phyloP scores from a whole-genome alignment of 2,888 invertebrate species.

The Anoplius nigerrimus region DNA sequence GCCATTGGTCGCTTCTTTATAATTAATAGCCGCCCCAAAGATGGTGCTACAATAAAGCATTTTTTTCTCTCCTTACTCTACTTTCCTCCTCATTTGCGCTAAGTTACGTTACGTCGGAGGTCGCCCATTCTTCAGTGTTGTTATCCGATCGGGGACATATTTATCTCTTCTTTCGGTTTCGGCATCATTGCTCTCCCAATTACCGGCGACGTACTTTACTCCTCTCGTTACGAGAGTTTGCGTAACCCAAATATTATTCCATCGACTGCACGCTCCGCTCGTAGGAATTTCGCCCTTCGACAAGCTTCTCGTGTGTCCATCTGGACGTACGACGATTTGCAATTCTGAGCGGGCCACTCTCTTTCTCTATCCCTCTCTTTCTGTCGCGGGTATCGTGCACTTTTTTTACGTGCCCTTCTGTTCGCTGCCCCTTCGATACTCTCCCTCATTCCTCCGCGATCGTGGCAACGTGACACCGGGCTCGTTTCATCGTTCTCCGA shows the following conservation, averaged over 20 bases:
- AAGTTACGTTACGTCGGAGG: too few species aligned
- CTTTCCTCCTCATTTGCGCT: constrained; percentile 16
- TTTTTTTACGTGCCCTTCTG: constrained; percentile 26
- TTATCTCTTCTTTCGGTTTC: constrained; percentile 7
- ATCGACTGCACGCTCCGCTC: constrained; percentile 32
- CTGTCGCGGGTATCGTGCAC: constrained; percentile 20
- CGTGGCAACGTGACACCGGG: too few species aligned
- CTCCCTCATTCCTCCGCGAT: neutral
- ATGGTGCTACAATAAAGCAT: constrained; percentile 21
- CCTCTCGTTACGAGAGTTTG: constrained; percentile 21
- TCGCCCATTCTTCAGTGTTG: too few species aligned
- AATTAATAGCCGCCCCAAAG: constrained; percentile 5
- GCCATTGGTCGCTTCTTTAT: constrained; percentile 21
- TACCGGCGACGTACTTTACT: too few species aligned
- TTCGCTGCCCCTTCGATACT: constrained; percentile 5
- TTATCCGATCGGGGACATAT: too few species aligned
- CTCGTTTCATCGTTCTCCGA: too few species aligned
- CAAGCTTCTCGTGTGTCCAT: constrained; percentile 54
- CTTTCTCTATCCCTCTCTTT: constrained; percentile 23
- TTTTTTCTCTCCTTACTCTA: constrained; percentile 19
- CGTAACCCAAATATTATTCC: constrained; percentile 60
- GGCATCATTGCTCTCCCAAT: neutral
- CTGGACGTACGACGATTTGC: constrained; percentile 59
- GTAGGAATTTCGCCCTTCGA: constrained; percentile 50
- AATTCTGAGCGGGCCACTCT: constrained; percentile 54